Evolutionary conservation across 2,113 vertebrate species (phyloP).

Genomic region (Pitta sordida): DNA sequence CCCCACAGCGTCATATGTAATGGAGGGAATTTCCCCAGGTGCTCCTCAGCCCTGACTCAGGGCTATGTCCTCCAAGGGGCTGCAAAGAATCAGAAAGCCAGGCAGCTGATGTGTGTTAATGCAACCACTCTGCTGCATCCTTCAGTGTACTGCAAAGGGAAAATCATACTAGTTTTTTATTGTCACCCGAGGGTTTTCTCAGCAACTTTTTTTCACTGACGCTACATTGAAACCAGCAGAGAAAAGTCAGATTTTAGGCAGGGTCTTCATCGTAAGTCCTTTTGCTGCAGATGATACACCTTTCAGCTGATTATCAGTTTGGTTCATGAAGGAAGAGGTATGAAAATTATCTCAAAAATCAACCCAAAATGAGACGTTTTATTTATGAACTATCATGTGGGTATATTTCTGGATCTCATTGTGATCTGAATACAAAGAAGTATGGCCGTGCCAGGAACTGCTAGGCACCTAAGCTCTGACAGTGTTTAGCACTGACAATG

Average conservation of each 20-base stretch:
- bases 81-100: accelerated
- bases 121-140: not conserved
- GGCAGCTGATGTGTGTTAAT: accelerated
- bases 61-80: accelerated
- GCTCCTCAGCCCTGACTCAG: not conserved
- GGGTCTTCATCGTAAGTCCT: not conserved
- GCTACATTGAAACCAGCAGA: accelerated
- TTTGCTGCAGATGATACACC: not conserved
- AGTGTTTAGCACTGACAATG: not conserved
- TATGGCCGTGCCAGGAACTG: not conserved
- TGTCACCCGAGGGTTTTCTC: not conserved
- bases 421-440: not conserved
- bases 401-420: not conserved
- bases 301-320: not conserved
- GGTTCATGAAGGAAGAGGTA: not conserved
- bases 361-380: not conserved
- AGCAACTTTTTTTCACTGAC: not conserved
- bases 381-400: not conserved
- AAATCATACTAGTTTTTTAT: not conserved
- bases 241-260: not conserved
- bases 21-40: not conserved
- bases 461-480: not conserved
- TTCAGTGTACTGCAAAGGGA: accelerated
- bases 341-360: not conserved
- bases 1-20: accelerated